Evolutionary conservation across 2,888 invertebrate genomes (phyloP).

Genomic region (Thyatira batis): DNA sequence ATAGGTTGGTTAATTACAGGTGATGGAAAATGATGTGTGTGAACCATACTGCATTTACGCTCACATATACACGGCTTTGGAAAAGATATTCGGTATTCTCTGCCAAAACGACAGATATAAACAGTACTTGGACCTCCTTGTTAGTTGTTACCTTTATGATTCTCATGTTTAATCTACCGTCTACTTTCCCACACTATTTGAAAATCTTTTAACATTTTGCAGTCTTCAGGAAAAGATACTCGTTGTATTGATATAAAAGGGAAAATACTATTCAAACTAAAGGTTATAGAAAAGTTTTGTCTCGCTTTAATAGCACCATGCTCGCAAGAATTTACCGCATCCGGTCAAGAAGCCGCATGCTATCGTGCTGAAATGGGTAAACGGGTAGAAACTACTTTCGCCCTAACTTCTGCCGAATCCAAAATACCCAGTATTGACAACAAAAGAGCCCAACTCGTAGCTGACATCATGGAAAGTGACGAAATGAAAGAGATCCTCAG

Average conservation of each 20-base stretch:
- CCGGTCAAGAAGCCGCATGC: slow-evolving; percentile 50
- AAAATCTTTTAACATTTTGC: slow-evolving; percentile 18
- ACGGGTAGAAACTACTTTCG: slow-evolving; percentile 49
- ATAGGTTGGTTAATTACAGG: slow-evolving; percentile 39
- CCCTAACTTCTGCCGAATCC: slow-evolving; percentile 49
- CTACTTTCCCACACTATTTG: not conserved
- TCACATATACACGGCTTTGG: slow-evolving; percentile 73
- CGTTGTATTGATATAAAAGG: slow-evolving; percentile 66
- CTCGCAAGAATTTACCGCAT: slow-evolving; percentile 43
- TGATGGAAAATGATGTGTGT: slow-evolving; percentile 73
- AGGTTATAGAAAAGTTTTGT: slow-evolving; percentile 71
- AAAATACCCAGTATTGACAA: slow-evolving; percentile 44
- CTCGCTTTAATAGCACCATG: slow-evolving; percentile 71
- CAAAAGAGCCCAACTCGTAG: slow-evolving; percentile 68
- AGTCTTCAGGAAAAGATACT: slow-evolving; percentile 68
- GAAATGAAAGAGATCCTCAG: slow-evolving; percentile 72
- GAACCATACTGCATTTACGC: slow-evolving; percentile 76
- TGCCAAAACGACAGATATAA: slow-evolving; percentile 71
- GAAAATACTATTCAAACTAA: slow-evolving; percentile 71
- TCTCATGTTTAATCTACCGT: slow-evolving; percentile 8
- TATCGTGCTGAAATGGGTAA: slow-evolving; percentile 53
- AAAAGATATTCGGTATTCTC: slow-evolving; percentile 67
- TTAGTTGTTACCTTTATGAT: slow-evolving; percentile 22
- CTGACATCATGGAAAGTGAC: slow-evolving; percentile 70
- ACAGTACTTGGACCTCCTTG: slow-evolving; percentile 66